Evolutionary conservation across 64 coral and sea anemone genomes (phyloP).

Genomic region (Anthopleura sola): DNA sequence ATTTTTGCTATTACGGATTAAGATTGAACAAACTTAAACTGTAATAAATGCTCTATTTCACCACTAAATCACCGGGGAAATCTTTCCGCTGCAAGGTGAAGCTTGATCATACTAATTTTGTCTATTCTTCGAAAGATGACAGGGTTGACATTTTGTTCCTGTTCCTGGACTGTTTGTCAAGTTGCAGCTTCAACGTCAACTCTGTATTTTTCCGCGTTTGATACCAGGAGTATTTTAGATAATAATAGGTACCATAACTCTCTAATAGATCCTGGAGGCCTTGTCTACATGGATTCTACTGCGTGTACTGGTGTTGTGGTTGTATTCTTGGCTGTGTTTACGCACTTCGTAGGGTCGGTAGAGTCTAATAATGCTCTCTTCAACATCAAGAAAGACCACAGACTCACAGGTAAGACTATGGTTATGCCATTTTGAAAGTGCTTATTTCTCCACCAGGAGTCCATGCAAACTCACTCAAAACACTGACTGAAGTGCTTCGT

Average conservation of each 20-base stretch:
- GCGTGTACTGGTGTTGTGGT: not conserved
- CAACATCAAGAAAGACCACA: not conserved
- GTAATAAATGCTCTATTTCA: not conserved
- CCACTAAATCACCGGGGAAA: not conserved
- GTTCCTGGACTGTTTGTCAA: not conserved
- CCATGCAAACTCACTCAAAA: no score
- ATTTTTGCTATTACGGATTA: not conserved
- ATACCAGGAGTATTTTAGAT: no score
- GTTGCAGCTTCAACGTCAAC: no score
- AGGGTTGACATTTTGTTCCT: not conserved
- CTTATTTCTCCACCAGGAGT: no score
- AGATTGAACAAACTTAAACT: not conserved
- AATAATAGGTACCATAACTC: not conserved
- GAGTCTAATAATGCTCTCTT: not conserved
- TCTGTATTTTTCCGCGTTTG: no score
- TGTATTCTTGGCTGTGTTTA: not conserved
- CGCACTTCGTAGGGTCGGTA: not conserved
- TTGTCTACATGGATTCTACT: not conserved
- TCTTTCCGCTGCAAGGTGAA: not conserved
- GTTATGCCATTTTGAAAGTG: no score
- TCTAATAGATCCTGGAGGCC: not conserved
- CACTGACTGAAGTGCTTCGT: no score
- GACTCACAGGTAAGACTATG: not conserved
- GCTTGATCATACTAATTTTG: not conserved
- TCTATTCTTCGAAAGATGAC: not conserved